Conservation (phyloP, 2,888 invertebrate species). For the Leptogaster cylindrica region DNA sequence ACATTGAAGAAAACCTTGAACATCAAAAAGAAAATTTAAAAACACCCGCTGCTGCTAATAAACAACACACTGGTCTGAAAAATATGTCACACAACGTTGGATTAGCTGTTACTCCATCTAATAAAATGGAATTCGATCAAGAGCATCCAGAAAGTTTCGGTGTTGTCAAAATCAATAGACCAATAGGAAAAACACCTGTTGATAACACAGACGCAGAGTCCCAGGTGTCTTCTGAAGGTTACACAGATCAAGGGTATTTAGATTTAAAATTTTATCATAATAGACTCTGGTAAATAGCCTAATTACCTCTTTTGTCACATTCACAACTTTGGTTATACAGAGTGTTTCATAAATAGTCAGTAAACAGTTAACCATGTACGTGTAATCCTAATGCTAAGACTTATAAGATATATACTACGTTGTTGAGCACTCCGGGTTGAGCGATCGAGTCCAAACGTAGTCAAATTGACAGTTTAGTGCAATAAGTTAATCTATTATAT, state of each 20-base stretch:
- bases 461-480: too few species aligned
- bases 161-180: slow-evolving; percentile 54
- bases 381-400: too few species aligned
- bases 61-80: slow-evolving; percentile 61
- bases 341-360: too few species aligned
- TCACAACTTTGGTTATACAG: too few species aligned
- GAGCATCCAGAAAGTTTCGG: slow-evolving; percentile 58
- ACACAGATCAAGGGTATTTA: slow-evolving; percentile 72
- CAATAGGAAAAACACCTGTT: slow-evolving; percentile 48
- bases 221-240: slow-evolving; percentile 61
- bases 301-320: background rate
- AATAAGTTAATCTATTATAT: too few species aligned
- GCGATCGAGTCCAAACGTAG: too few species aligned
- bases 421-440: too few species aligned
- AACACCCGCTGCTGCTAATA: slow-evolving; percentile 56
- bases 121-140: slow-evolving; percentile 61
- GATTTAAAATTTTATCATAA: slow-evolving; percentile 82
- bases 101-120: slow-evolving; percentile 59
- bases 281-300: slow-evolving; percentile 76
- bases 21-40: slow-evolving; percentile 52
- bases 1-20: slow-evolving; percentile 49
- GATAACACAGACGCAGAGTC: slow-evolving; percentile 54
- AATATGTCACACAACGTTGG: slow-evolving; percentile 61
- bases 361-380: too few species aligned
- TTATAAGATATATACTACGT: too few species aligned